Conservation (phyloP, 2,797 vertebrate species). For the Sebastes hubbsi region DNA sequence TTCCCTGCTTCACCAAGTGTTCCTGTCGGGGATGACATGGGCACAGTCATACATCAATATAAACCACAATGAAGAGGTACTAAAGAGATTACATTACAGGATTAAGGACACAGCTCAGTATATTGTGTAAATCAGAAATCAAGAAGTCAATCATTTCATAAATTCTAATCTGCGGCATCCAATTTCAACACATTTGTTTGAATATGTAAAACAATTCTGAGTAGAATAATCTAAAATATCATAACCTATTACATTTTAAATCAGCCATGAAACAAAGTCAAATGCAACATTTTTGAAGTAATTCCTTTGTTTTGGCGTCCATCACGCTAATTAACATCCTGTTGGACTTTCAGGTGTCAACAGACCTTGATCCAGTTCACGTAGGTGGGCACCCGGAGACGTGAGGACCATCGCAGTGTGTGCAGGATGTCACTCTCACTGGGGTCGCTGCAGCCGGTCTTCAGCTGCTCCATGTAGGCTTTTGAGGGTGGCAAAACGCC, state of each 20-base stretch:
- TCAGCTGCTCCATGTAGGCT: slow-evolving; percentile 92
- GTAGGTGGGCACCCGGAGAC: slow-evolving; percentile 89
- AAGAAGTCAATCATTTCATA: background rate
- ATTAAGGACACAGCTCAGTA: background rate
- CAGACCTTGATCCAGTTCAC: slow-evolving; percentile 94
- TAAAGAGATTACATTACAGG: background rate
- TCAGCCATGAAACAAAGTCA: background rate
- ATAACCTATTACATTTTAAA: background rate
- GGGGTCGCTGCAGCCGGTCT: slow-evolving; percentile 87
- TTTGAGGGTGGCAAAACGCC: slow-evolving; percentile 95
- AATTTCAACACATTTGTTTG: background rate
- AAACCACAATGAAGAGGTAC: background rate
- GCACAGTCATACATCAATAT: slow-evolving; percentile 16
- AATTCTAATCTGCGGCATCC: background rate
- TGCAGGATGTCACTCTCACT: slow-evolving; percentile 96
- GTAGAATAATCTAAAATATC: background rate
- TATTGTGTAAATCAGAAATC: background rate
- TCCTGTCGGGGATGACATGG: slow-evolving; percentile 78
- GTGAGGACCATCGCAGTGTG: slow-evolving; percentile 95
- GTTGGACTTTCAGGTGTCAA: background rate
- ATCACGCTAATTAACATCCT: background rate
- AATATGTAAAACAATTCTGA: background rate
- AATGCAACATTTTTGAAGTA: background rate
- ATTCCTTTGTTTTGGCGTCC: background rate
- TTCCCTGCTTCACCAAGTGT: slow-evolving; percentile 92